phyloP scores from a whole-genome alignment of 2,888 invertebrate genomes.

The Drosophila kambysellisi region DNA sequence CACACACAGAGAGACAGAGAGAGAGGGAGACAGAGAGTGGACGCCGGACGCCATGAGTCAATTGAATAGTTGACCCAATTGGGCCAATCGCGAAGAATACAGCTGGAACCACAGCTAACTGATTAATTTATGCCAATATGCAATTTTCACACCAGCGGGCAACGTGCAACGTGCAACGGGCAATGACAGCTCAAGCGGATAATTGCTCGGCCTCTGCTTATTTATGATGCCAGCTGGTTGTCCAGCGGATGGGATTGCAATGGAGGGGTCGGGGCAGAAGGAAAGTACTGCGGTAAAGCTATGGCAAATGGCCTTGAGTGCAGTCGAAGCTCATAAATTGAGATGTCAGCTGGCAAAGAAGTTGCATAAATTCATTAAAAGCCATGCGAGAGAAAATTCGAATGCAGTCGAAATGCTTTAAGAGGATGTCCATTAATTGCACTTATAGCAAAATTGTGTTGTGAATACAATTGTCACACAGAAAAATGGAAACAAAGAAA shows the following conservation, averaged over 20 bases:
- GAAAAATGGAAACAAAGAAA: constrained; percentile 9
- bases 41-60: constrained; percentile 30
- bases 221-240: constrained; percentile 60
- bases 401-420: constrained; percentile 22
- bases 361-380: constrained; percentile 72
- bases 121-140: constrained; percentile 78
- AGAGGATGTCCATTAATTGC: constrained; percentile 57
- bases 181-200: constrained; percentile 75
- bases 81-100: constrained; percentile 58
- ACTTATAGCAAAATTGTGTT: constrained; percentile 20
- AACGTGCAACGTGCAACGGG: constrained; percentile 65
- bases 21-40: no score
- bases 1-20: neutral
- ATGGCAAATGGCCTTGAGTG: constrained; percentile 54
- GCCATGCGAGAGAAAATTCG: constrained; percentile 20
- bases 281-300: constrained; percentile 28
- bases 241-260: constrained; percentile 1
- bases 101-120: constrained; percentile 56
- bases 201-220: constrained; percentile 68
- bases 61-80: constrained; percentile 50
- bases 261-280: constrained; percentile 9
- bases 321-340: constrained; percentile 66
- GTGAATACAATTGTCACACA: constrained; percentile 7
- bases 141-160: constrained; percentile 74
- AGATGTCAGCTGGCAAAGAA: constrained; percentile 71